Percentiles rank a stretch among this genome's conserved stretches.
Evolutionary conservation across 1,140 invertebrate species (phyloP).

Genomic region (Orussus abietinus): DNA sequence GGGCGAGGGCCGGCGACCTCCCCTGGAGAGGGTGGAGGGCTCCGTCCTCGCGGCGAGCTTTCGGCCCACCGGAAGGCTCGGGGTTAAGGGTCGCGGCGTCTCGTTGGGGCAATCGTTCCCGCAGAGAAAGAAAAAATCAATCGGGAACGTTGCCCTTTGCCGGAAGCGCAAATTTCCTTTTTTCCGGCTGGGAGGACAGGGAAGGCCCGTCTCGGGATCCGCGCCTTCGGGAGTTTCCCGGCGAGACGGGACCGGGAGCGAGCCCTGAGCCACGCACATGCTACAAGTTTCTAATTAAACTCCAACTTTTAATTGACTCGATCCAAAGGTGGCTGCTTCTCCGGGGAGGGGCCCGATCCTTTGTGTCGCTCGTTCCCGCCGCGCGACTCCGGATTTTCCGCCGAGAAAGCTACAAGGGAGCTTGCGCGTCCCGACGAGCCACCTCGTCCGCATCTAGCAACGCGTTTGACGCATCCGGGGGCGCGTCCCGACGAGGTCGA

Average conservation of each 20-base stretch:
- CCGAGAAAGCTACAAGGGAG: too few relatives aligned
- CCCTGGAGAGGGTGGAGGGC: neutral
- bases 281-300: constrained; percentile 51
- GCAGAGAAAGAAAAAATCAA: constrained; percentile 6
- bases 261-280: constrained; percentile 14
- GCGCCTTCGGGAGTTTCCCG: neutral
- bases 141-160: too few relatives aligned
- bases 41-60: too few relatives aligned
- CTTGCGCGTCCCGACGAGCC: too few relatives aligned
- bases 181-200: too few relatives aligned
- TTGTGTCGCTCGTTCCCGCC: neutral
- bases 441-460: too few relatives aligned
- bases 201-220: too few relatives aligned
- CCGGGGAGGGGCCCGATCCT: constrained; percentile 10
- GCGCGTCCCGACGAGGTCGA: too few relatives aligned
- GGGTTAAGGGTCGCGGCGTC: constrained; percentile 6
- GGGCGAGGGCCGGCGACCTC: constrained; percentile 6
- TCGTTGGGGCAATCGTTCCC: constrained; percentile 9
- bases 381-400: too few relatives aligned
- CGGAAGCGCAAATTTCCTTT: too few relatives aligned
- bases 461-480: too few relatives aligned
- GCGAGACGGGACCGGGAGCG: constrained; percentile 3
- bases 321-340: constrained; percentile 43
- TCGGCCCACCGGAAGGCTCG: too few relatives aligned
- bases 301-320: constrained; percentile 54